Base-by-base conservation (phyloP, 1,140 invertebrate genomes). In the Camponotus floridanus region DNA sequence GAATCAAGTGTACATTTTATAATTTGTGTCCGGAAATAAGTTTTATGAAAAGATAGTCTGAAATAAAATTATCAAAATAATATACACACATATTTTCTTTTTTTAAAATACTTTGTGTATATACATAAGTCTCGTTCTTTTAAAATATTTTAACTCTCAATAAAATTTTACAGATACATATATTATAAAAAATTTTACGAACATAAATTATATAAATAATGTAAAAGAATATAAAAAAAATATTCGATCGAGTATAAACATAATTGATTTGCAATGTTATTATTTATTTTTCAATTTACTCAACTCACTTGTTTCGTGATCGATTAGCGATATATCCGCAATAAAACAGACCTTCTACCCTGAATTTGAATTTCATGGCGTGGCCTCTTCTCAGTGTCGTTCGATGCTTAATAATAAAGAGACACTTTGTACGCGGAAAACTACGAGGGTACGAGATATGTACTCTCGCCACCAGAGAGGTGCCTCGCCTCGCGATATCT, bases 291-390 rank as follows among this genome's bases (percentile, higher is more conserved):
- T 3, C n/a, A 74, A 76, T 76, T 42, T 33, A n/a, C 11, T 11
- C 18, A 18, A 1, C n/a, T 57, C 9, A 45, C 21, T 76, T 33
- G 5, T 45, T 15, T 59, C 31, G 45, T 39, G 79, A 83, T 74
- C 36, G 79, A 83, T 83, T 83, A 83, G 9, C 65, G 55, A 3
- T n/a, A 33, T 18, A 79, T 39, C 13, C 73, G 51, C 83, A 64
- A 81, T 88, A 86, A 89, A 89, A 86, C 48, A 55, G 71, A 55
- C 51, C 39, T 18, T 21, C 55, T 26, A 21, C 33, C 9, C 3
- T 31, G 68, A 88, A 86, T 88, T 76, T 88, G 74, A 88, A 89
- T 88, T 88, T 88, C 57, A 26, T 31, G 13, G 26, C n/a, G 33
- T 15, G 26, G 15, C 15, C 67, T 48, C 45, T 4, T 48, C 45